Evolutionary conservation across 2,113 vertebrate genomes (phyloP), one percentile per base, ranked within the genome.

Genomic region (Galemys pyrenaicus): DNA sequence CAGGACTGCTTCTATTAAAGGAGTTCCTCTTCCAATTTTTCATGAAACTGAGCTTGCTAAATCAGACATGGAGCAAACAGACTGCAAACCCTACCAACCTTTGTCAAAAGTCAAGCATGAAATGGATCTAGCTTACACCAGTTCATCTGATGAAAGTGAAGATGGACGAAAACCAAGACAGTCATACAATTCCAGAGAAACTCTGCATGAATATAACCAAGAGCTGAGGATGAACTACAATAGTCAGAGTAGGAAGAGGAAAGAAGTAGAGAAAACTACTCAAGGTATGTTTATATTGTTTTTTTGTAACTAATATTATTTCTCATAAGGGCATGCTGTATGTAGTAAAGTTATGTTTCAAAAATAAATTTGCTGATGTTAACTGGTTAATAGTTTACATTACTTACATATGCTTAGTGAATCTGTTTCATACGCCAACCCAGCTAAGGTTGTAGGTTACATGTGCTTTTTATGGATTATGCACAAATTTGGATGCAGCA

Each of bases 71-170:
- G 99, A 99, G 98, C 99, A 99, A 98, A 99, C 99, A 98, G 99
- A 99, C 98, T 99, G 99, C 96, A 99, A 99, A 98, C 99, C 99
- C 93, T 99, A 99, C 98, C 99, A 99, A 97, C 99, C 99, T 37
- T 98, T 99, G 97, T 99, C 99, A 30, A 99, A 99, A 98, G 99
- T 98, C 32, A 99, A 99, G 92, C 99, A 99, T 97, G 99, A 99
- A 97, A 99, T 99, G 98, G 99, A 99, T 98, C 98, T 99, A 98
- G 98, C 99, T 92, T 99, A 99, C 97, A 99, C 99, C 13, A 99
- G 99, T 97, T 99, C 99, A 74, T 99, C 99, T 2, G 99, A 99
- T 39, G 99, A 99, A 94, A 99, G 99, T 80, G 99, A 99, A 97
- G 99, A 99, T 92, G 99, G 99, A 30, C 98, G 98, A 89, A 99